A percentile compares a stretch with the other conserved stretches of the same genome.
These are phyloP conservation scores for Melanotaenia duboulayi DNA, from an alignment of 2,113 vertebrate species.

Conservation along the genomic window DNA sequence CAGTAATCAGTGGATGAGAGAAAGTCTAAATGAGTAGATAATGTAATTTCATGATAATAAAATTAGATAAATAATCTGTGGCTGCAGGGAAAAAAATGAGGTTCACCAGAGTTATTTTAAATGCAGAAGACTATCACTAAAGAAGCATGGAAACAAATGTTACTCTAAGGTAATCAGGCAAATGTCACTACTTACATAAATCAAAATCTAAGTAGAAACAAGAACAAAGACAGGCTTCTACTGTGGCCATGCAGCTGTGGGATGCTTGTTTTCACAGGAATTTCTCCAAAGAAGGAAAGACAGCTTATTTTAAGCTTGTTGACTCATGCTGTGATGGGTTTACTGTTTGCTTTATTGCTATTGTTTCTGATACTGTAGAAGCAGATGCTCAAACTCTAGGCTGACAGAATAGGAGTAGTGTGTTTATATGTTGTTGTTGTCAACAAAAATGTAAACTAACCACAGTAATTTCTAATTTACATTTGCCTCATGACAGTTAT, in stretches of 20 bases:
- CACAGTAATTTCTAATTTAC: too few relatives aligned
- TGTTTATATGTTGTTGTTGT: slow-evolving; percentile 16
- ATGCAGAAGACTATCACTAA: slow-evolving; percentile 35
- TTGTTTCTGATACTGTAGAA: background rate
- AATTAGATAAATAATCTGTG: slow-evolving; percentile 51
- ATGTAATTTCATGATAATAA: slow-evolving; percentile 44
- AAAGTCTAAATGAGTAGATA: slow-evolving; percentile 33
- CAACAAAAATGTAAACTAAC: background rate
- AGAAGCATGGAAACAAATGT: slow-evolving; percentile 2
- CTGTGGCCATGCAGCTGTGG: background rate
- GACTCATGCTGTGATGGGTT: background rate
- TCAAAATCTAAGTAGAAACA: background rate
- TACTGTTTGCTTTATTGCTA: background rate
- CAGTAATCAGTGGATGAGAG: slow-evolving; percentile 42
- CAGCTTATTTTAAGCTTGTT: background rate
- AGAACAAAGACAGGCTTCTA: too few relatives aligned
- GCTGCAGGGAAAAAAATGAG: slow-evolving; percentile 34
- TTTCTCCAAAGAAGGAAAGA: too few relatives aligned
- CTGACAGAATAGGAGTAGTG: slow-evolving; percentile 2
- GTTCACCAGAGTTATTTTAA: slow-evolving; percentile 31
- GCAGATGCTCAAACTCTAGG: background rate
- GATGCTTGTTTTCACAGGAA: slow-evolving; percentile 1
- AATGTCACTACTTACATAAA: slow-evolving; percentile 2
- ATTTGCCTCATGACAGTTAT: too few relatives aligned
- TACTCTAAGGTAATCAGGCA: background rate